Evolutionary conservation across 2,888 invertebrate genomes (phyloP).

Genomic region (Mythimna loreyi): DNA sequence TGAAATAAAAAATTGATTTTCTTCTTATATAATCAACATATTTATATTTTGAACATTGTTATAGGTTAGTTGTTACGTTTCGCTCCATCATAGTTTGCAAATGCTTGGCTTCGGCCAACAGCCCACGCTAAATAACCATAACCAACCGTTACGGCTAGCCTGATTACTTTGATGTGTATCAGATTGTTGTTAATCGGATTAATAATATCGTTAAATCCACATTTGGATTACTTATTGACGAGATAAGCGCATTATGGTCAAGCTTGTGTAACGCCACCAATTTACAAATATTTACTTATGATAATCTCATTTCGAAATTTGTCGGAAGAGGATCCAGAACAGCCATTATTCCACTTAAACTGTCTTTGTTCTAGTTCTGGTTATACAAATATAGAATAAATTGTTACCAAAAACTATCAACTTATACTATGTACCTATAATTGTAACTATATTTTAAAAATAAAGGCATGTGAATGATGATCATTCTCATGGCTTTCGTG

Average conservation of each 20-base stretch:
- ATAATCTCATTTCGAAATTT: constrained; percentile 31
- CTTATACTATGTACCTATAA: too few relatives aligned
- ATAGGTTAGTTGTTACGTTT: constrained; percentile 18
- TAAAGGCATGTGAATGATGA: too few relatives aligned
- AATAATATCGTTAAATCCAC: constrained; percentile 23
- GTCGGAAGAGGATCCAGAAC: constrained; percentile 4
- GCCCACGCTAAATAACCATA: constrained; percentile 35
- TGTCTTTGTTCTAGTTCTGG: background rate
- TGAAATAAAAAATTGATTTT: too few relatives aligned
- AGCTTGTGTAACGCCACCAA: constrained; percentile 34
- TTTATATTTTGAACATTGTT: constrained; percentile 16
- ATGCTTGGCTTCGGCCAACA: constrained; percentile 27
- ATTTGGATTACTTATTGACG: constrained; percentile 17
- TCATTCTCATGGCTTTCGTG: too few relatives aligned
- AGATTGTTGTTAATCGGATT: constrained; percentile 35
- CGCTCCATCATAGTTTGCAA: constrained; percentile 23
- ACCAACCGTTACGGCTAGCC: constrained; percentile 25
- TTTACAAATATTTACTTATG: constrained; percentile 15
- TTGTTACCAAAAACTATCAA: too few relatives aligned
- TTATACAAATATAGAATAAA: background rate
- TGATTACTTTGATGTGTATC: constrained; percentile 21
- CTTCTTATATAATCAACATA: background rate
- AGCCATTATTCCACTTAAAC: constrained; percentile 3
- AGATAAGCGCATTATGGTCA: constrained; percentile 35
- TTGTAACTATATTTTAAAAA: too few relatives aligned